Conservation (phyloP, 2,797 vertebrate genomes). For the Lutjanus campechanus region DNA sequence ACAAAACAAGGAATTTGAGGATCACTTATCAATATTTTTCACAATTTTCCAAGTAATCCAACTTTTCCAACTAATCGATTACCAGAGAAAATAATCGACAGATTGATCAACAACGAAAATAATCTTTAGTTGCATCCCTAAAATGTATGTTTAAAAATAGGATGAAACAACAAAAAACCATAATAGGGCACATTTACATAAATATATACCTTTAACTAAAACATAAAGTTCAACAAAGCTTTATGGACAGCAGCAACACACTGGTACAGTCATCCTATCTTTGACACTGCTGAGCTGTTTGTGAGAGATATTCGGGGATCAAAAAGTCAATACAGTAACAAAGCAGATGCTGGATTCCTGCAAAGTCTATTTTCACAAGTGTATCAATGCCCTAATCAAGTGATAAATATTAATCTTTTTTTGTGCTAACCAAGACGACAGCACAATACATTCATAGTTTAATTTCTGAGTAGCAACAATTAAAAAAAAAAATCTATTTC, state of each 20-base stretch:
- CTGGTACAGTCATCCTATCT: neutral
- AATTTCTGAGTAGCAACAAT: neutral
- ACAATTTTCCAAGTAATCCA: no score
- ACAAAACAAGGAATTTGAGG: no score
- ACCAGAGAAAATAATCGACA: no score
- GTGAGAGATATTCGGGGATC: neutral
- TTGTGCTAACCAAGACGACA: no score
- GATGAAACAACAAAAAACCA: no score
- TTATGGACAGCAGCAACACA: neutral
- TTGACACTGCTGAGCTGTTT: neutral
- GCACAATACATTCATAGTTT: neutral
- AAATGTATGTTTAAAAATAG: neutral
- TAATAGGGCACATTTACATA: neutral
- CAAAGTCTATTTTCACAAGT: neutral
- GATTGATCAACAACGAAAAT: no score
- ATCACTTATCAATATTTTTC: no score
- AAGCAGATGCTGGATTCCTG: neutral
- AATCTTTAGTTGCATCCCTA: no score
- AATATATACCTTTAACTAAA: neutral
- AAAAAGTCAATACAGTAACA: neutral
- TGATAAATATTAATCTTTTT: neutral
- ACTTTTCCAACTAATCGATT: no score
- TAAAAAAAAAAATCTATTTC: neutral
- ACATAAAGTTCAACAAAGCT: neutral
- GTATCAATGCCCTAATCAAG: neutral